A percentile compares a stretch with the other conserved stretches of the same genome.
These are phyloP conservation scores for Dicrurus megarhynchus DNA, from an alignment of 2,113 vertebrate genomes.

Conservation along the genomic window DNA sequence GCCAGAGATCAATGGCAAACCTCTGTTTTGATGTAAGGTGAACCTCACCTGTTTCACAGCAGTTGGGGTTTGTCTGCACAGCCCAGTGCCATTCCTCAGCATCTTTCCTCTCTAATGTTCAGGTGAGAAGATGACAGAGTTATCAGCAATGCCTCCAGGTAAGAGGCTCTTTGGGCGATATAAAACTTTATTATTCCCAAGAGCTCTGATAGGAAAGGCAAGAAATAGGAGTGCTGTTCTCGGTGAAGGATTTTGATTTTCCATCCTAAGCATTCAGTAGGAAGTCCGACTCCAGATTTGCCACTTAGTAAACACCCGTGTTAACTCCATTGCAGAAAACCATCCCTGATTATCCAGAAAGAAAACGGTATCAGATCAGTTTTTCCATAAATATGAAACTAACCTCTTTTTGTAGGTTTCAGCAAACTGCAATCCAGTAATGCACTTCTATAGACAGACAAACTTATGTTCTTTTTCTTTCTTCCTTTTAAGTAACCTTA, in stretches of 20 bases:
- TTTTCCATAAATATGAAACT: background rate
- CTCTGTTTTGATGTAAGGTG: background rate
- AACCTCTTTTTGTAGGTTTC: background rate
- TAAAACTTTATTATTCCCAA: background rate
- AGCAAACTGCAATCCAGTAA: background rate
- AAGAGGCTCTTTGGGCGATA: background rate
- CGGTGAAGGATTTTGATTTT: background rate
- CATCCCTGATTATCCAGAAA: background rate
- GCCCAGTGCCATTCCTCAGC: background rate
- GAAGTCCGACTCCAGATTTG: background rate
- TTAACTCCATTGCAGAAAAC: background rate
- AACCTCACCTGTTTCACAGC: background rate
- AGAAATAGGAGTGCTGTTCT: background rate
- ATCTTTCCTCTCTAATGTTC: background rate
- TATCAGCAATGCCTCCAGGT: background rate
- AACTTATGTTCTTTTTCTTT: background rate
- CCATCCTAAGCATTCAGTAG: background rate
- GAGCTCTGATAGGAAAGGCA: background rate
- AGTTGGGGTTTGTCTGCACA: background rate
- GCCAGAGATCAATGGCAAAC: background rate
- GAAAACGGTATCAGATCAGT: background rate
- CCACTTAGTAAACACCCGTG: background rate
- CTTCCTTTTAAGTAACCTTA: background rate
- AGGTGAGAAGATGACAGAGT: background rate
- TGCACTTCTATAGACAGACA: background rate